These are phyloP conservation scores for Simalia tracyae DNA, from an alignment of 2,797 vertebrate species.

Conservation along the genomic window DNA sequence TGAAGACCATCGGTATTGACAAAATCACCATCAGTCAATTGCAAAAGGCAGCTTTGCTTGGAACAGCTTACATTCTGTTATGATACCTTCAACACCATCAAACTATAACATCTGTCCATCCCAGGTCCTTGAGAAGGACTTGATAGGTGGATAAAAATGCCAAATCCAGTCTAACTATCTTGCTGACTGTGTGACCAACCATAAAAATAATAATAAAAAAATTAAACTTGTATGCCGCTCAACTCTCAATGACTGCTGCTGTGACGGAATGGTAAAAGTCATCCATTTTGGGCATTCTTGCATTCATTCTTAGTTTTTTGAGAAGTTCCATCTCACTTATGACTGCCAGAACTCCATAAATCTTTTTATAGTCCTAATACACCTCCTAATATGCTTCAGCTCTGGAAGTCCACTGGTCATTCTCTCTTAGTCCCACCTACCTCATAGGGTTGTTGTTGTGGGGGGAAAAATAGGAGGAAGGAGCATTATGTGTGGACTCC, in stretches of 20 bases:
- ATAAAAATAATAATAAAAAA: background rate
- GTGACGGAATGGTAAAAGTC: slow-evolving; percentile 65
- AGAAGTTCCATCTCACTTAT: slow-evolving; percentile 65
- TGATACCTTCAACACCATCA: no score
- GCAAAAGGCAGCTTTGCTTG: no score
- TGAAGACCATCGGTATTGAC: no score
- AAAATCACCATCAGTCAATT: no score
- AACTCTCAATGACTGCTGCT: slow-evolving; percentile 22
- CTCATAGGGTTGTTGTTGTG: background rate
- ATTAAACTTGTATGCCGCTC: background rate
- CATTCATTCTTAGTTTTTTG: slow-evolving; percentile 68
- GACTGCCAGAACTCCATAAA: slow-evolving; percentile 64
- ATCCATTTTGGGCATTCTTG: slow-evolving; percentile 19
- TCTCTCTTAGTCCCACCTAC: background rate
- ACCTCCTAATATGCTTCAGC: background rate
- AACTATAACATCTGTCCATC: no score
- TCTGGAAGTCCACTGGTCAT: background rate
- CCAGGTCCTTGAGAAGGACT: background rate
- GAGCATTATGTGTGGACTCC: background rate
- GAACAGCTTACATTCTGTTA: no score
- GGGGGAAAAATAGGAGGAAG: background rate
- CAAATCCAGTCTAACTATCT: background rate
- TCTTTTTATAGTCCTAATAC: slow-evolving; percentile 52
- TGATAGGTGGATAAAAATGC: background rate
- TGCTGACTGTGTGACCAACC: background rate